Conservation (phyloP, 2,797 vertebrate species). For the Lateolabrax maculatus region DNA sequence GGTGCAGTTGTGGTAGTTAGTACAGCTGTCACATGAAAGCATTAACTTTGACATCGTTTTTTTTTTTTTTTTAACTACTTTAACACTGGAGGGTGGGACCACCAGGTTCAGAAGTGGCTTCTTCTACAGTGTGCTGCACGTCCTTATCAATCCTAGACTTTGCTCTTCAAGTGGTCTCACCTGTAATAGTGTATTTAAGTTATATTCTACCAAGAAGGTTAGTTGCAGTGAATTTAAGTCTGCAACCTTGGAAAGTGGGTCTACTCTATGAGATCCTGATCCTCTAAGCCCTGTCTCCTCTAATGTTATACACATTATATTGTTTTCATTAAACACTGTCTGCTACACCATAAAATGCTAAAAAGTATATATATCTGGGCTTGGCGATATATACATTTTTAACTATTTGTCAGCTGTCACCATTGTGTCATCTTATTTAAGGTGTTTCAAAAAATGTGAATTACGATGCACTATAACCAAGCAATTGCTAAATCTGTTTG, state of each 20-base stretch:
- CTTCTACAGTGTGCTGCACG: constrained; percentile 21
- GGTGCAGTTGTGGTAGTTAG: constrained; percentile 5
- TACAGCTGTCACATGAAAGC: constrained; percentile 44
- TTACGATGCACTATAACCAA: neutral
- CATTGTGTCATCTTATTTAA: neutral
- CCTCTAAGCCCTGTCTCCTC: neutral
- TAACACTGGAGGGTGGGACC: constrained; percentile 50
- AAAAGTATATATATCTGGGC: neutral
- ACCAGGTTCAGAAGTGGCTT: constrained; percentile 27
- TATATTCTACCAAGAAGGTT: neutral
- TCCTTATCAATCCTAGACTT: constrained; percentile 58
- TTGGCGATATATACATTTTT: neutral
- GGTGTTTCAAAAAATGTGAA: neutral
- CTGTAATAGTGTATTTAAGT: constrained; percentile 31
- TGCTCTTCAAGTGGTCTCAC: constrained; percentile 43
- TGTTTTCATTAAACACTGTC: neutral
- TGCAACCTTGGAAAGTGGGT: neutral
- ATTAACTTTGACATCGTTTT: constrained; percentile 44
- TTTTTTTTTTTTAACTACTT: constrained; percentile 9
- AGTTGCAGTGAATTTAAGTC: neutral
- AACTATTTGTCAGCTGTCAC: neutral
- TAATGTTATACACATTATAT: neutral
- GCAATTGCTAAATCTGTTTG: neutral
- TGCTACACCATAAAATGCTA: neutral
- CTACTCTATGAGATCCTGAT: neutral